Percentiles rank a stretch among this genome's conserved stretches.
phyloP scores from a whole-genome alignment of 2,797 vertebrate species.

The Amniataba percoides region DNA sequence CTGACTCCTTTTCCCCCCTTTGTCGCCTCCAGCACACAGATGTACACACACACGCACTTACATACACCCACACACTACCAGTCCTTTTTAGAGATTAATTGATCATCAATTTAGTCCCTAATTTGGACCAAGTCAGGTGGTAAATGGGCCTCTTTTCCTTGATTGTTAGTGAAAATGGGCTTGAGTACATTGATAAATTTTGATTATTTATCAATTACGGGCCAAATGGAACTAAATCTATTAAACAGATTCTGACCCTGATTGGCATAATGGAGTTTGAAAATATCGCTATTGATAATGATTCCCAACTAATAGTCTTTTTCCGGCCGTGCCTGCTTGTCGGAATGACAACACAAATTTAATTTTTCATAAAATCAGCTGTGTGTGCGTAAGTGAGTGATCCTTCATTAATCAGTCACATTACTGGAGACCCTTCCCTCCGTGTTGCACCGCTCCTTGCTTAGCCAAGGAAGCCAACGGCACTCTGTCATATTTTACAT shows the following conservation, averaged over 20 bases:
- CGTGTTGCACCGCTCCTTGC: constrained; percentile 89
- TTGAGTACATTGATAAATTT: constrained; percentile 99
- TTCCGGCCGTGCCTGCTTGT: constrained; percentile 95
- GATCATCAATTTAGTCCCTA: constrained; percentile 99
- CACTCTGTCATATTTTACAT: constrained; percentile 99
- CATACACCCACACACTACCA: constrained; percentile 78
- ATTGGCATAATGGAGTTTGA: constrained; percentile 99
- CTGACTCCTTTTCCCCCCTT: constrained; percentile 82
- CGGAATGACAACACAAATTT: constrained; percentile 97
- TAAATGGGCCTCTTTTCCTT: constrained; percentile 99
- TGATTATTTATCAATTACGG: constrained; percentile 99
- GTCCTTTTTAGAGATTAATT: constrained; percentile 99
- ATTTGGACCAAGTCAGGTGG: constrained; percentile 99
- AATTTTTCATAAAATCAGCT: constrained; percentile 99
- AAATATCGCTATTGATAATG: constrained; percentile 99
- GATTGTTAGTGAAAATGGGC: constrained; percentile 99
- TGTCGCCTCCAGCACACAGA: constrained; percentile 60
- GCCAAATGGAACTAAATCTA: constrained; percentile 98
- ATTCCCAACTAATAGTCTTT: constrained; percentile 98
- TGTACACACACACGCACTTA: constrained; percentile 60
- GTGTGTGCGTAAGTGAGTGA: constrained; percentile 88
- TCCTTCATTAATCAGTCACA: constrained; percentile 99
- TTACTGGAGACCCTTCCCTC: constrained; percentile 91
- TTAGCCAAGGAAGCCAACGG: constrained; percentile 94
- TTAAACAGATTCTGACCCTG: constrained; percentile 98